Base-by-base conservation (phyloP, 2,797 vertebrate species). In the Morus bassanus region DNA sequence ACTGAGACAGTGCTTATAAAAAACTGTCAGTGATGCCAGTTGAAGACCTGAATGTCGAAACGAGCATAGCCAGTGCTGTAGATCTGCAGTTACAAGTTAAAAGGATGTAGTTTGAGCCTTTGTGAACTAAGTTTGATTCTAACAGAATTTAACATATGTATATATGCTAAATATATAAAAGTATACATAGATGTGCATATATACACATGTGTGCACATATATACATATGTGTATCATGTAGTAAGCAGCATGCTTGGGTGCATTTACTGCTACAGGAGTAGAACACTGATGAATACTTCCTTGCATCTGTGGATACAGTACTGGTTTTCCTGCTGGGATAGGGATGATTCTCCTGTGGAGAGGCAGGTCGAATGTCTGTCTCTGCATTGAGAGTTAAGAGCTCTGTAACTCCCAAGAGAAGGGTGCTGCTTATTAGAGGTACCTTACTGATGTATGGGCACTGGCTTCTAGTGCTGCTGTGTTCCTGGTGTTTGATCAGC, bases 161-260 rank as follows among this genome's bases (percentile, higher is more conserved):
- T 45, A 14, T 45, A 14, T 75, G 25, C 30, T 59, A 46, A 63
- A 45, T 74, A 50, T 22, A 12, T 39, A 30, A 31, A 63, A 70
- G 10, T 37, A 9, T 53, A 7, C 5, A 8, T 54, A 14, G 1
- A 5, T n/a, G 27, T 53, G 54, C 13, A 7, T 50, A 11, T 19
- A 48, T 23, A 35, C 4, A n/a, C 1, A 5, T 7, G 5, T 13
- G 6, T 43, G 11, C 17, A 51, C 6, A 1, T 21, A 7, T 43
- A 10, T n/a, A 6, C 27, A 2, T 39, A 2, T 57, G 27, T 69
- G 16, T 37, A 33, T 90, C 27, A 3, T 6, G 51, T 60, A 24
- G 37, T 51, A 43, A 43, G 61, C 48, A 83, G 22, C 0, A 0
- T 86, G 73, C 27, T 64, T 73, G 54, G 24, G 13, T 80, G 45